Percentiles rank a stretch among this genome's conserved stretches.
Evolutionary conservation across 2,888 invertebrate genomes (phyloP).

Genomic region (Bedellia somnulentella): DNA sequence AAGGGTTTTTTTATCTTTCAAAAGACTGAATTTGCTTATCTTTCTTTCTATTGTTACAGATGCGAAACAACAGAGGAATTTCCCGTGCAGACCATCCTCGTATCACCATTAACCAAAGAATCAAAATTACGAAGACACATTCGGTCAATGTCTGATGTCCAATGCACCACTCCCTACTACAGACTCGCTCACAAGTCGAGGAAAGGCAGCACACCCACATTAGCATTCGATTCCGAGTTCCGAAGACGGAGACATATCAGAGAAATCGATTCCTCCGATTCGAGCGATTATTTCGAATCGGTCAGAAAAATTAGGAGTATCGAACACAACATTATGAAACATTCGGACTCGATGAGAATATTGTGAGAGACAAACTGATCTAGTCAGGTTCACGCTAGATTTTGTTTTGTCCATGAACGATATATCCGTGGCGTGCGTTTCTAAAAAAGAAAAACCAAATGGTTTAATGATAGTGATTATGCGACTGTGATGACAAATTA

Average conservation of each 20-base stretch:
- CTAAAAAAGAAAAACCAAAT: too few relatives aligned
- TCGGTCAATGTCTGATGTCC: conserved; percentile 52
- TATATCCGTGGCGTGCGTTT: background rate
- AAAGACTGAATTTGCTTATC: background rate
- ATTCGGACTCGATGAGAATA: conserved; percentile 49
- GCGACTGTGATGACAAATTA: too few relatives aligned
- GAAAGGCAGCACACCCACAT: conserved; percentile 29
- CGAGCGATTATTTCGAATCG: conserved; percentile 19
- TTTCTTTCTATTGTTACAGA: conserved; percentile 25
- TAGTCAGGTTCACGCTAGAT: conserved; percentile 9
- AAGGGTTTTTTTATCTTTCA: too few relatives aligned
- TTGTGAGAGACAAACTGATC: conserved; percentile 26
- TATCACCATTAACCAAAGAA: conserved; percentile 38
- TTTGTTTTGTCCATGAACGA: background rate
- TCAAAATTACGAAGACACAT: conserved; percentile 43
- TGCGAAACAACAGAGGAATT: conserved; percentile 34
- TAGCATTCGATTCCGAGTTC: conserved; percentile 47
- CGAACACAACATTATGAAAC: conserved; percentile 41
- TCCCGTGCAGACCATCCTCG: too few relatives aligned
- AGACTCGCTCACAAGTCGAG: conserved; percentile 32
- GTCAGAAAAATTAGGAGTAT: conserved; percentile 28
- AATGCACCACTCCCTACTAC: conserved; percentile 40
- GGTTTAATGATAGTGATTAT: too few relatives aligned
- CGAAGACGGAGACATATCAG: conserved; percentile 27
- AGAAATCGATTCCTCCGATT: conserved; percentile 39